Evolutionary conservation across 2,113 vertebrate genomes (phyloP).

Genomic region (Tachysurus vachellii): DNA sequence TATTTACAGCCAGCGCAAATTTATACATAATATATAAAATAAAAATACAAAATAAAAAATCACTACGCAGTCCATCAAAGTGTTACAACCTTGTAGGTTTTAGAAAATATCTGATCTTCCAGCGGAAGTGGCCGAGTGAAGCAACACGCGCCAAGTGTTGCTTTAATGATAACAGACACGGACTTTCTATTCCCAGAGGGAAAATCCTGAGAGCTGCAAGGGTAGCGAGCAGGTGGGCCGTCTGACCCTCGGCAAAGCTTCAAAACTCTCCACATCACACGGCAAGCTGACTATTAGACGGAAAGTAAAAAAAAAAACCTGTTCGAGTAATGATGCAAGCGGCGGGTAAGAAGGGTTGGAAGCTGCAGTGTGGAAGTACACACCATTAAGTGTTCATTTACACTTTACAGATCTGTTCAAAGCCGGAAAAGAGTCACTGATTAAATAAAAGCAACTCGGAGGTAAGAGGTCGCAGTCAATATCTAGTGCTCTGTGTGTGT

Average conservation of each 20-base stretch:
- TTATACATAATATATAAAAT: too few species aligned
- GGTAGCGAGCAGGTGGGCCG: slow-evolving; percentile 11
- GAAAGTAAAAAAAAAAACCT: not conserved
- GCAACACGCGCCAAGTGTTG: not conserved
- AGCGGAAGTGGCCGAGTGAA: not conserved
- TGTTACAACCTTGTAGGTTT: not conserved
- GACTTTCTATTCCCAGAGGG: not conserved
- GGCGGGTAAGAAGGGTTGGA: not conserved
- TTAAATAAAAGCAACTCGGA: not conserved
- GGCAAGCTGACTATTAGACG: not conserved
- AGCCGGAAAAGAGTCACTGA: not conserved
- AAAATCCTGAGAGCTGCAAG: not conserved
- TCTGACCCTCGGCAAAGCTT: slow-evolving; percentile 11
- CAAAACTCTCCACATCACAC: not conserved
- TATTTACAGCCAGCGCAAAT: not conserved
- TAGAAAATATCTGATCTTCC: not conserved
- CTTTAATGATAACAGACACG: slow-evolving; percentile 20
- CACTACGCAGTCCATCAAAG: not conserved
- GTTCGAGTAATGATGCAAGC: slow-evolving; percentile 19
- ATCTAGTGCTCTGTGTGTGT: too few species aligned
- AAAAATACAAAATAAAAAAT: not conserved
- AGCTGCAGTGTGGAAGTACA: not conserved
- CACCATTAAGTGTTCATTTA: not conserved
- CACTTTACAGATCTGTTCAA: not conserved
- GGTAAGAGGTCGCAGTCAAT: not conserved